Evolutionary conservation across 2,888 invertebrate species (phyloP), one percentile per base, ranked within the genome.

Genomic region (Lamellibrachia satsuma): DNA sequence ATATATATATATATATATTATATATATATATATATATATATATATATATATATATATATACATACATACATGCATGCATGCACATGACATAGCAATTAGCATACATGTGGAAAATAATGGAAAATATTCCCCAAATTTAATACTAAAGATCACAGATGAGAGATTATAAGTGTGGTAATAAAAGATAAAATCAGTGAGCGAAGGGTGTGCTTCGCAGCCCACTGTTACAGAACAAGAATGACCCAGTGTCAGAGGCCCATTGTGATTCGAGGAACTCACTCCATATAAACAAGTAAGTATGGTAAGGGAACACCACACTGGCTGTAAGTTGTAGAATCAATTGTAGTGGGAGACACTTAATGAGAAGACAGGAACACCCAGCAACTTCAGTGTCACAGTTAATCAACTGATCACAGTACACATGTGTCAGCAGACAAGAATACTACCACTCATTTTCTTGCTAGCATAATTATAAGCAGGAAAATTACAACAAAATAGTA

Each of bases 1-100:
- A 91, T 91, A 27, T 91, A 91, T 91, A 27, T 91, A 91, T 91
- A 27, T 91, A 91, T 91, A 27, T 91, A 91, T 91, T 91, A 91
- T 91, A 27, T 91, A 91, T 91, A 27, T 91, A 91, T 91, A 27
- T 91, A 91, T 91, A 27, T 91, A 91, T 91, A 27, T 91, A 27
- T 91, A 91, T 91, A 27, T 91, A 91, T 91, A 27, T 91, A 91
- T 91, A 27, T 91, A 91, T 91, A 27, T 91, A 91, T 91, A 27
- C 51, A 51, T 51, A 27, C 51, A 91, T 91, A 1, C 51, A 91
- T 91, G 51, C 15, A 91, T 91, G 51, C 39, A 91, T 91, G 51
- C 91, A 91, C 39, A 27, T 27, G n/a, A 22, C 15, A 90, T 90
- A n/a, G 22, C 90, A 90, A 22, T 11, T 75, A n/a, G 22, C 75